Evolutionary conservation across 2,888 invertebrate genomes (phyloP).

Genomic region (Rotaria macrura): DNA sequence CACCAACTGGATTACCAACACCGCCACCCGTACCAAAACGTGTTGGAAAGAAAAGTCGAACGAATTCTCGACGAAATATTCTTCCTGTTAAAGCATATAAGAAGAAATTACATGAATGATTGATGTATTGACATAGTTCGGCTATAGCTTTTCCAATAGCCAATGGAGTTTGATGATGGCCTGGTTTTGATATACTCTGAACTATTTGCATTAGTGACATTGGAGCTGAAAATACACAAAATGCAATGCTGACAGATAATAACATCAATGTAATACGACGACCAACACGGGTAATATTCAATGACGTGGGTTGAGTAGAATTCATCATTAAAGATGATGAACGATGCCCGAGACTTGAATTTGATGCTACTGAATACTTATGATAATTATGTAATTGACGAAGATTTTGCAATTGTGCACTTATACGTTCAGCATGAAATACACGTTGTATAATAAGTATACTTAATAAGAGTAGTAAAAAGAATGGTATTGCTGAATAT

Average conservation of each 20-base stretch:
- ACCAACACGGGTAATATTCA: background rate
- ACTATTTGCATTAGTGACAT: conserved; percentile 6
- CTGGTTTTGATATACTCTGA: background rate
- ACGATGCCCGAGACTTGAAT: background rate
- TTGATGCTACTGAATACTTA: background rate
- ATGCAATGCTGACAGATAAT: conserved; percentile 4
- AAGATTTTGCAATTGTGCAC: conserved; percentile 11
- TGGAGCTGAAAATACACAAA: conserved; percentile 18
- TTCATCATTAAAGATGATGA: background rate
- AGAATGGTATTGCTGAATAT: conserved; percentile 6
- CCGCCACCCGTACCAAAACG: background rate
- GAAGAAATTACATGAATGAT: background rate
- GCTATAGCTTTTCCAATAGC: background rate
- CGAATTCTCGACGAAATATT: conserved; percentile 14
- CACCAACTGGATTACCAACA: background rate
- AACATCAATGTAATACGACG: conserved; percentile 9
- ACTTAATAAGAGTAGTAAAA: background rate
- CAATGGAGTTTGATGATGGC: background rate
- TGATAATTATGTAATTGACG: background rate
- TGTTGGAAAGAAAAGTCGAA: conserved; percentile 1
- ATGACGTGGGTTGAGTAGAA: background rate
- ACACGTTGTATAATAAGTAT: background rate
- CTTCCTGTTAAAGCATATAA: background rate
- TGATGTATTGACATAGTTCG: conserved; percentile 9
- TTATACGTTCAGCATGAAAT: conserved; percentile 4